Base-by-base conservation (phyloP, 2,113 vertebrate species). In the Balaeniceps rex region DNA sequence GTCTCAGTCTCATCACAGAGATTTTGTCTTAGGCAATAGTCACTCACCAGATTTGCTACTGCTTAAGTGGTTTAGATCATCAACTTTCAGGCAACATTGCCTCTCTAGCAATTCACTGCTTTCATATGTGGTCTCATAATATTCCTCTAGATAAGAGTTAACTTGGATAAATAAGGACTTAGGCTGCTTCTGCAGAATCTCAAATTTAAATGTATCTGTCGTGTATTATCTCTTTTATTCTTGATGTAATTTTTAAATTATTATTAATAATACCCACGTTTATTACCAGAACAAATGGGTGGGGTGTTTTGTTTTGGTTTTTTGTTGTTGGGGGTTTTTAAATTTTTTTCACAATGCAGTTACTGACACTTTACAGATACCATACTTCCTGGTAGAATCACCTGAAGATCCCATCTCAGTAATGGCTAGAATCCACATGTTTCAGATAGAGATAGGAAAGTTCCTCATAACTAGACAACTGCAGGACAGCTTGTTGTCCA, bases 401-500 rank as follows among this genome's bases (percentile, higher is more conserved):
- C 8, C 34, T 52, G 23, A 79, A 34, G 10, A 75, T 68, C 6
- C 11, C 19, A 21, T 40, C 17, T 31, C 19, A 58, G 31, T 38
- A 57, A 57, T 22, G 38, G 4, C 10, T 38, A 51, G 4, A 92
- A 75, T 21, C 14, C 21, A 18, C 4, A 57, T 2, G 2, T 72
- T 74, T 78, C 46, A 82, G 6, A 54, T 5, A 61, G 24, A 52
- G 6, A 38, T 15, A 23, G 24, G 7, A 51, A 64, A 72, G 22
- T 29, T 88, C 5, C 18, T 64, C 18, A 17, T 42, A 10, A 52
- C 34, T 40, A 38, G 24, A 57, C 3, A 71, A 42, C 7, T 51
- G 4, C 0, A 3, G 11, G 12, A 46, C 26, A 85, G 6, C 12
- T 79, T 74, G 7, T 79, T 74, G 7, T 34, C 14, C 0, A 0